Percentiles rank a stretch among this genome's conserved stretches.
These are phyloP conservation scores for Gallinago media DNA, from an alignment of 2,113 vertebrate species.

Conservation along the genomic window DNA sequence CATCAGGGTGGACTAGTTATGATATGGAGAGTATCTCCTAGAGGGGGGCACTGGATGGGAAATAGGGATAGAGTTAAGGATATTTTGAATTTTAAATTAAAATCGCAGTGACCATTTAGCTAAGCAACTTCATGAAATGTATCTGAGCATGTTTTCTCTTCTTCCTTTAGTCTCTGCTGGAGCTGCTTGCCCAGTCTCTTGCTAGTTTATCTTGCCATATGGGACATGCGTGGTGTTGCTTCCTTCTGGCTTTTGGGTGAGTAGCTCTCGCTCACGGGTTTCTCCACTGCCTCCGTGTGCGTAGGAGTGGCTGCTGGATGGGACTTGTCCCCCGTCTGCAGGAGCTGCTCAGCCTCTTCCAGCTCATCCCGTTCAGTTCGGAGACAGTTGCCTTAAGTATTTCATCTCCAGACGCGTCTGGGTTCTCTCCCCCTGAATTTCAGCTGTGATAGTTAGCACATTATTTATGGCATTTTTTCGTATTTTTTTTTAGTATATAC, in stretches of 20 bases:
- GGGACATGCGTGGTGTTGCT: background rate
- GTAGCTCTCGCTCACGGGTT: background rate
- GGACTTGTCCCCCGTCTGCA: background rate
- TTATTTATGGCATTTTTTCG: conserved; percentile 1
- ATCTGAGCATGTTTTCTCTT: background rate
- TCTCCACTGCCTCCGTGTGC: background rate
- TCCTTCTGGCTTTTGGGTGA: background rate
- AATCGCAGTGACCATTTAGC: background rate
- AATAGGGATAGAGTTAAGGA: background rate
- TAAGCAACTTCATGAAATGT: background rate
- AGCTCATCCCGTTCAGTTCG: background rate
- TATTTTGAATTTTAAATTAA: background rate
- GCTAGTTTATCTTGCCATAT: background rate
- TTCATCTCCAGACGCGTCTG: background rate
- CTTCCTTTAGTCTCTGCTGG: background rate
- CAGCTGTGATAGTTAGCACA: background rate
- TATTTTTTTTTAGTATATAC: background rate
- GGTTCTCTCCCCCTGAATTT: conserved; percentile 3
- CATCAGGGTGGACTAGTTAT: conserved; percentile 27
- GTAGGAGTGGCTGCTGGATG: background rate
- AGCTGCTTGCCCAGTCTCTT: background rate
- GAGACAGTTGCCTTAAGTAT: background rate
- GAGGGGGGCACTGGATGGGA: background rate
- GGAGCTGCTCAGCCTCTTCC: conserved; percentile 13
- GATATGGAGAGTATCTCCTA: background rate